Base-by-base conservation (phyloP, 2,113 vertebrate species). In the Rhinolophus ferrumequinum region DNA sequence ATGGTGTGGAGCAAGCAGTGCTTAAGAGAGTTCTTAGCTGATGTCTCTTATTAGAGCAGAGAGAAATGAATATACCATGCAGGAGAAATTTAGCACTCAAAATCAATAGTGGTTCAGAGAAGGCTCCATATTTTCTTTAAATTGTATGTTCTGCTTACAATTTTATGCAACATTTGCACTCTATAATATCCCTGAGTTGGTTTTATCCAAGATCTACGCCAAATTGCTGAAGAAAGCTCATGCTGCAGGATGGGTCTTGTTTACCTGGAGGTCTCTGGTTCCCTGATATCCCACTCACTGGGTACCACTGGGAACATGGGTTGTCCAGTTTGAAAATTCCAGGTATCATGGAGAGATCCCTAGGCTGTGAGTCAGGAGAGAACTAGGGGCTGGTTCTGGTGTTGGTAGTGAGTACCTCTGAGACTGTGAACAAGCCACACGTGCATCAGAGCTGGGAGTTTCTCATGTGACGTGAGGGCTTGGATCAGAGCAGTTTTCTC, bases 1-100 rank as follows among this genome's bases (percentile, higher is more conserved):
- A 0, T 26, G 14, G 33, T 22, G 35, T 15, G 12, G 30, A 24
- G 14, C 3, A 21, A 24, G 14, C 3, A 21, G 9, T 21, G 33
- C 6, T 47, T 16, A 19, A 4, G 10, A 35, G 41, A 26, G 22
- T 14, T 69, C 52, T 35, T 11, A 22, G 50, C 18, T 3, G 0
- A 66, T 58, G 22, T 41, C 15, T 60, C 60, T n/a, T 4, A 1
- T n/a, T 30, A 28, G 28, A 14, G 54, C 24, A 64, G 30, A 81
- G n/a, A 15, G 19, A 11, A 41, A 30, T 26, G 50, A 15, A 26
- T 60, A 13, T 12, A 30, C 15, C 75, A 21, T 16, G 52, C 8
- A 2, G 52, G 52, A 30, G 41, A 19, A 58, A 54, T 60, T 54
- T 90, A 80, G 58, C 66, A 5, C 60, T 73, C 33, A 62, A 62